Base-by-base conservation (phyloP, 1,140 invertebrate genomes). In the Mycetomoellerius zeteki region DNA sequence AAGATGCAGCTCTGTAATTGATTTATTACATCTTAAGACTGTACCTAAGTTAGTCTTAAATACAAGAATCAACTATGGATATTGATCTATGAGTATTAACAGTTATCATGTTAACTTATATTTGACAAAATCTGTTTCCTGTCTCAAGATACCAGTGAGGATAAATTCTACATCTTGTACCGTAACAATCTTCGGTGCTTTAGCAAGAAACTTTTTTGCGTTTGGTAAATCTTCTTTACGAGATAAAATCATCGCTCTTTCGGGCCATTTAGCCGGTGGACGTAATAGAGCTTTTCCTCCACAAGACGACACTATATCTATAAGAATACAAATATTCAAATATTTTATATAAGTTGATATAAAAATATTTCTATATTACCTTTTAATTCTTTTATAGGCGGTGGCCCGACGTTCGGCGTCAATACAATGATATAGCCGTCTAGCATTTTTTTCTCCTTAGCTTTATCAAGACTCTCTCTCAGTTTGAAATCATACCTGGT, bases 331-430 rank as follows among this genome's bases (percentile, higher is more conserved):
- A 67, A 88, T n/a, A 85, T 71, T 7, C 27, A 52, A 47, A 65
- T 78, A 19, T 52, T 76, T 75, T 71, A 14, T 65, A 73, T 47
- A 65, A 43, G 1, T 65, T 27, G 5, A 14, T 14, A n/a, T 73
- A n/a, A 73, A 75, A 50, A 77, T 27, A 19, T 30, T 65, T 21
- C 4, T 37, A 24, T 91, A 80, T 89, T 90, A 96, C 96, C 93
- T 94, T 96, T 96, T 43, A 96, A 90, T 86, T 96, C 95, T 12
- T 88, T n/a, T 69, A 94, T n/a, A n/a, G 94, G 94, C 7, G 94
- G 93, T 60, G 90, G 93, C 27, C 88, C 77, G 0, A 96, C 92
- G n/a, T 93, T 93, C n/a, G 95, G 92, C 6, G 96, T 96, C 12
- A 96, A 76, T 3, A 95, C 67, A 47, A 96, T 82, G 6, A 87